Evolutionary conservation across 2,888 invertebrate species (phyloP).

Genomic region (Caenorhabditis imperialis): DNA sequence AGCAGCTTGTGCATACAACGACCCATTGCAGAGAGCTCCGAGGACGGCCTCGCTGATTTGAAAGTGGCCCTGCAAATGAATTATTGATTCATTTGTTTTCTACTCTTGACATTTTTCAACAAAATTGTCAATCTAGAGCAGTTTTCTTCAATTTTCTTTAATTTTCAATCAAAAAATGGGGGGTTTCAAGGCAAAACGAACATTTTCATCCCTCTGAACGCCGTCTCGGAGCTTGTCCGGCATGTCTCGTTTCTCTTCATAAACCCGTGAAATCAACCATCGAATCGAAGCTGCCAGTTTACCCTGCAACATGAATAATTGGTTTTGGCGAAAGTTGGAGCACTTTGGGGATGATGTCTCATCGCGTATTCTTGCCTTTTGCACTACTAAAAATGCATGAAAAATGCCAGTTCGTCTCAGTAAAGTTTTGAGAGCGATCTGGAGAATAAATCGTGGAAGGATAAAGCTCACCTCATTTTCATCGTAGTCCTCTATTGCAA

Average conservation of each 20-base stretch:
- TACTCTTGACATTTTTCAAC: too few species aligned
- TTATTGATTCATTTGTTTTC: constrained; percentile 7
- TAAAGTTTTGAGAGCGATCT: constrained; percentile 6
- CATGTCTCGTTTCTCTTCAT: constrained; percentile 70
- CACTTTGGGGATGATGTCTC: constrained; percentile 28
- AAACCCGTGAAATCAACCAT: constrained; percentile 77
- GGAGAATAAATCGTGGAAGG: not conserved
- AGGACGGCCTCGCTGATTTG: constrained; percentile 68
- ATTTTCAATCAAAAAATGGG: too few species aligned
- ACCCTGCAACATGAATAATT: constrained; percentile 67
- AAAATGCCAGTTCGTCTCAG: constrained; percentile 18
- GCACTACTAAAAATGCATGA: constrained; percentile 50
- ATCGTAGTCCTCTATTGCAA: constrained; percentile 55
- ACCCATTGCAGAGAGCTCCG: constrained; percentile 75
- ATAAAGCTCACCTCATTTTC: constrained; percentile 48
- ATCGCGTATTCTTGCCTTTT: constrained; percentile 27
- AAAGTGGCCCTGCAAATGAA: constrained; percentile 61
- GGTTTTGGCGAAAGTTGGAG: not conserved
- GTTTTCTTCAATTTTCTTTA: not conserved
- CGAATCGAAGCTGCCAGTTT: constrained; percentile 76
- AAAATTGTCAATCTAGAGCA: too few species aligned
- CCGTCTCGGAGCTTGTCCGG: constrained; percentile 74
- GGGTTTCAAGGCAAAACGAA: constrained; percentile 39
- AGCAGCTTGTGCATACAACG: constrained; percentile 80
- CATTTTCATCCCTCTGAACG: constrained; percentile 71